Conservation (phyloP, 1,140 invertebrate species). For the Lethrus apterus region DNA sequence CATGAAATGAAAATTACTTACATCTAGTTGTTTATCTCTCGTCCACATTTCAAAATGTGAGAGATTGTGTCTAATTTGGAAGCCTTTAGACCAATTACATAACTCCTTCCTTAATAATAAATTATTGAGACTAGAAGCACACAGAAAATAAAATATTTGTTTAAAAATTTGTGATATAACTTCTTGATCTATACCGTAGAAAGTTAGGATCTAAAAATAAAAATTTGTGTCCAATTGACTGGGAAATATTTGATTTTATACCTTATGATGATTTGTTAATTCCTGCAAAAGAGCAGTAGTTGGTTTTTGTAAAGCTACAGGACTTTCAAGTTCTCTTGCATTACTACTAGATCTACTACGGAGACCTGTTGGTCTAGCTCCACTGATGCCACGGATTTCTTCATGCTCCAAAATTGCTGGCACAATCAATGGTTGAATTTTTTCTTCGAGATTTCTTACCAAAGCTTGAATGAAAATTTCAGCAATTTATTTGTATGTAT, state of each 20-base stretch:
- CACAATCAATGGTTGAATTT: conserved; percentile 78
- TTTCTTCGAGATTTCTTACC: conserved; percentile 70
- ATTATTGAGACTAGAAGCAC: conserved; percentile 89
- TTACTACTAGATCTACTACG: conserved; percentile 41
- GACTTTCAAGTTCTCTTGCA: conserved; percentile 34
- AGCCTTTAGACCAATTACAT: conserved; percentile 96
- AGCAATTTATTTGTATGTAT: neutral
- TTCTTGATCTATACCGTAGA: conserved; percentile 58
- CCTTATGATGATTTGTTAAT: conserved; percentile 37
- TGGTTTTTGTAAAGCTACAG: conserved; percentile 35
- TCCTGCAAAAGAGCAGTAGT: conserved; percentile 36
- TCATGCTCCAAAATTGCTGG: conserved; percentile 89
- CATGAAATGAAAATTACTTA: conserved; percentile 2
- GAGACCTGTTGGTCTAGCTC: conserved; percentile 44
- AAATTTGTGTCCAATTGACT: conserved; percentile 7
- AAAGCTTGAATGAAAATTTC: conserved; percentile 7
- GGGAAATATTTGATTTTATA: too few relatives aligned
- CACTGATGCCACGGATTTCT: conserved; percentile 57
- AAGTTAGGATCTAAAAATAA: conserved; percentile 33
- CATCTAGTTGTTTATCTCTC: conserved; percentile 60
- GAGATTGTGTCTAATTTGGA: conserved; percentile 94
- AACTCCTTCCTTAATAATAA: conserved; percentile 91
- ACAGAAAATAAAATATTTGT: conserved; percentile 89
- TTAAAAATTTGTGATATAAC: conserved; percentile 51
- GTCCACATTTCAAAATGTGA: conserved; percentile 92